A percentile compares a stretch with the other conserved stretches of the same genome.
Evolutionary conservation across 2,888 invertebrate genomes (phyloP).

Genomic region (Lycophotia porphyrea): DNA sequence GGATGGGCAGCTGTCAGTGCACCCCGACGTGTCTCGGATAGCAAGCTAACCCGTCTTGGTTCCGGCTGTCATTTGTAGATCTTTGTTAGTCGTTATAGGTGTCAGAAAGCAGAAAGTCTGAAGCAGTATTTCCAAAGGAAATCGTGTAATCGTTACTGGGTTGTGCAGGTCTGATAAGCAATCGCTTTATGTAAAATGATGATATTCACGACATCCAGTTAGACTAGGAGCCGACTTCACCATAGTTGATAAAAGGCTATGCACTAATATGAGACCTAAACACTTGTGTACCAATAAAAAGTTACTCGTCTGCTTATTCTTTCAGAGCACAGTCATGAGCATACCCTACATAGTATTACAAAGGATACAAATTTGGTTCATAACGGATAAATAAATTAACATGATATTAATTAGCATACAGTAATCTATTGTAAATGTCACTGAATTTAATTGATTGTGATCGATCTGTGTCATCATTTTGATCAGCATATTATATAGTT

Average conservation of each 20-base stretch:
- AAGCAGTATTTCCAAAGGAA: too few species aligned
- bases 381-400: slow-evolving; percentile 41
- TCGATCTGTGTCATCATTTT: slow-evolving; percentile 39
- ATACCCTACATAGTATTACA: not conserved
- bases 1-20: not conserved
- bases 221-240: not conserved
- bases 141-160: too few species aligned
- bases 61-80: too few species aligned
- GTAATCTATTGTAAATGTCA: slow-evolving; percentile 62
- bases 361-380: slow-evolving; percentile 29
- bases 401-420: slow-evolving; percentile 41
- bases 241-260: not conserved
- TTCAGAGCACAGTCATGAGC: not conserved
- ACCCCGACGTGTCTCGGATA: too few species aligned
- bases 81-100: too few species aligned
- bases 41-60: too few species aligned
- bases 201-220: not conserved
- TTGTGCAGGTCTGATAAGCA: not conserved
- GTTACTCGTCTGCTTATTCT: not conserved
- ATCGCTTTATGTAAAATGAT: not conserved
- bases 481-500: too few species aligned
- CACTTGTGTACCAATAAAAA: not conserved
- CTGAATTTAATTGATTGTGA: slow-evolving; percentile 55
- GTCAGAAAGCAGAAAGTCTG: too few species aligned
- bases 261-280: not conserved